phyloP scores from a whole-genome alignment of 2,888 invertebrate genomes.

The Tiliacea aurago region DNA sequence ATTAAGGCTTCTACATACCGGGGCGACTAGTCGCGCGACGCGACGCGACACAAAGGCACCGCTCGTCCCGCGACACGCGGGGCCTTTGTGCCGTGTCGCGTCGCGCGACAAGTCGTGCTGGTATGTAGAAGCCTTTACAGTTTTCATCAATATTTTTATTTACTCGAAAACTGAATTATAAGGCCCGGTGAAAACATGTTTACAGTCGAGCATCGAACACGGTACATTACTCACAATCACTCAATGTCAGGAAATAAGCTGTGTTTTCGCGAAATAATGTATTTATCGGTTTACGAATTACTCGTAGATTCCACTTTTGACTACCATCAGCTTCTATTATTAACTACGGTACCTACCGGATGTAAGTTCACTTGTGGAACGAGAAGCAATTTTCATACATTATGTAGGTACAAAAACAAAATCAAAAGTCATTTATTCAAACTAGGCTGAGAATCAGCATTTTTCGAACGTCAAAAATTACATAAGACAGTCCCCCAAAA shows the following conservation, averaged over 20 bases:
- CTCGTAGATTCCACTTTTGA: constrained; percentile 15
- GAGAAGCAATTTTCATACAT: background rate
- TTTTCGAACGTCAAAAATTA: too few relatives aligned
- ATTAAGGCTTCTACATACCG: too few relatives aligned
- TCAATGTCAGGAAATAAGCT: constrained; percentile 48
- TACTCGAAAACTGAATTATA: constrained; percentile 19
- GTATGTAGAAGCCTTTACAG: too few relatives aligned
- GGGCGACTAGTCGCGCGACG: too few relatives aligned
- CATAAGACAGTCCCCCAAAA: too few relatives aligned
- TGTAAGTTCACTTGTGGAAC: background rate
- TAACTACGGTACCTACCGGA: background rate
- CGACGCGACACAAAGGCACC: too few relatives aligned
- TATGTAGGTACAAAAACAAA: too few relatives aligned
- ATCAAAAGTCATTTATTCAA: too few relatives aligned
- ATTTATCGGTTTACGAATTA: constrained; percentile 35
- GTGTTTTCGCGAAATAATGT: constrained; percentile 51
- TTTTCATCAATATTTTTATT: constrained; percentile 36
- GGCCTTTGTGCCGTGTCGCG: too few relatives aligned
- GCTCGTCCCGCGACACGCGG: too few relatives aligned
- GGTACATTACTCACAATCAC: constrained; percentile 58
- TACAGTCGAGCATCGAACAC: constrained; percentile 49
- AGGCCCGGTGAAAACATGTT: constrained; percentile 51
- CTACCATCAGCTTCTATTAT: constrained; percentile 27
- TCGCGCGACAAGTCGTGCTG: too few relatives aligned
- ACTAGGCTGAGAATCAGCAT: too few relatives aligned